These are phyloP conservation scores for Dicycla oo DNA, from an alignment of 2,888 invertebrate genomes.

Conservation along the genomic window DNA sequence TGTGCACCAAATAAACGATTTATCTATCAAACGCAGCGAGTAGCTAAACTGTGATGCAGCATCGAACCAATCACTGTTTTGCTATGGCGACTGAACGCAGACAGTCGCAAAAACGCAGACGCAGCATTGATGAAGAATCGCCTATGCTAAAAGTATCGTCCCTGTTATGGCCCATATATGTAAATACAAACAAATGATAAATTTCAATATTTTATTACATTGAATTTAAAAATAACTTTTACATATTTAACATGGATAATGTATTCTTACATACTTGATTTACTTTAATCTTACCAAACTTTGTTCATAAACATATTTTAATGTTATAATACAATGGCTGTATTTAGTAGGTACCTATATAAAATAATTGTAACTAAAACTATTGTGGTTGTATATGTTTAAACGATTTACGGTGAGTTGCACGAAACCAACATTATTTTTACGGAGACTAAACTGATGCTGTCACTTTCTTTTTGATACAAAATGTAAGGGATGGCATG, in stretches of 20 bases:
- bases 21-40: too few relatives aligned
- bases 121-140: background rate
- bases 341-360: conserved; percentile 48
- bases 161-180: background rate
- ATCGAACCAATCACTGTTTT: too few relatives aligned
- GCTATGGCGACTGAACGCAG: background rate
- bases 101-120: background rate
- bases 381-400: conserved; percentile 50
- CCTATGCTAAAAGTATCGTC: background rate
- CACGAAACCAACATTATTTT: too few relatives aligned
- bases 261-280: conserved; percentile 72
- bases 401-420: too few relatives aligned
- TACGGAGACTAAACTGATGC: too few relatives aligned
- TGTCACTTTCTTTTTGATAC: too few relatives aligned
- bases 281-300: conserved; percentile 76
- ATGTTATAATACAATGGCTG: conserved; percentile 75
- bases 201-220: conserved; percentile 81
- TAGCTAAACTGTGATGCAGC: background rate
- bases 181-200: conserved; percentile 37
- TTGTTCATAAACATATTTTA: conserved; percentile 77
- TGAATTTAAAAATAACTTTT: conserved; percentile 83
- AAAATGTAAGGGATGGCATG: too few relatives aligned
- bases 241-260: conserved; percentile 63
- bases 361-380: conserved; percentile 51
- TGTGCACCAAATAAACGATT: too few relatives aligned